Evolutionary conservation across 2,888 invertebrate genomes (phyloP).

Genomic region (Noctua fimbriata): DNA sequence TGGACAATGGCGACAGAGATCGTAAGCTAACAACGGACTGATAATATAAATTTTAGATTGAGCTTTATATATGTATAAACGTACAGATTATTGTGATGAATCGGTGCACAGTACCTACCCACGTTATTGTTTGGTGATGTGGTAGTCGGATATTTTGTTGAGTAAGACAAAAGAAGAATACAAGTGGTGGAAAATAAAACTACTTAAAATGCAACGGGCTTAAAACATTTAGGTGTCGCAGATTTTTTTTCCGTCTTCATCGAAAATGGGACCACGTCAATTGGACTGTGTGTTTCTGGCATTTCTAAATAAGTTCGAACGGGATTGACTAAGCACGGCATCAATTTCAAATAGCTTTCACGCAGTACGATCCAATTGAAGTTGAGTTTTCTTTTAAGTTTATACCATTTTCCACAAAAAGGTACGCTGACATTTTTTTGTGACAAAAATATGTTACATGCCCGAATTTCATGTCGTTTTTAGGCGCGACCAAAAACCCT

Average conservation of each 20-base stretch:
- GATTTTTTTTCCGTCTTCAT: not conserved
- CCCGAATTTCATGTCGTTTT: constrained; percentile 35
- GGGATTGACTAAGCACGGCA: not conserved
- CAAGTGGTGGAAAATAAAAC: not conserved
- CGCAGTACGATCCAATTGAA: not conserved
- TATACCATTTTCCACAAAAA: not conserved
- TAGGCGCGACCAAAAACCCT: constrained; percentile 21
- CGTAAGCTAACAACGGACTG: constrained; percentile 56
- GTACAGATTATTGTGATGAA: constrained; percentile 36
- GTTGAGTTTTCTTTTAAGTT: constrained; percentile 9
- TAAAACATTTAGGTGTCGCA: not conserved
- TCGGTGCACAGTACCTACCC: constrained; percentile 11
- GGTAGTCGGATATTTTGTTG: not conserved
- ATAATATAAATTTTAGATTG: constrained; percentile 59
- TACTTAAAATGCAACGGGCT: not conserved
- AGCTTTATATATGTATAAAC: not conserved
- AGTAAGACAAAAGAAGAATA: not conserved
- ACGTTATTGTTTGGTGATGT: constrained; percentile 17
- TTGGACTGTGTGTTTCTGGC: not conserved
- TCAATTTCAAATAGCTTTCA: constrained; percentile 2
- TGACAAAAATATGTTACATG: not conserved
- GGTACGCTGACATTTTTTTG: not conserved
- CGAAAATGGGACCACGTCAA: not conserved
- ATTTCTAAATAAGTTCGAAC: not conserved
- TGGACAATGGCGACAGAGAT: constrained; percentile 54